Percentiles rank a stretch among this genome's conserved stretches.
Evolutionary conservation across 2,797 vertebrate species (phyloP).

Genomic region (Poecilia gillii): DNA sequence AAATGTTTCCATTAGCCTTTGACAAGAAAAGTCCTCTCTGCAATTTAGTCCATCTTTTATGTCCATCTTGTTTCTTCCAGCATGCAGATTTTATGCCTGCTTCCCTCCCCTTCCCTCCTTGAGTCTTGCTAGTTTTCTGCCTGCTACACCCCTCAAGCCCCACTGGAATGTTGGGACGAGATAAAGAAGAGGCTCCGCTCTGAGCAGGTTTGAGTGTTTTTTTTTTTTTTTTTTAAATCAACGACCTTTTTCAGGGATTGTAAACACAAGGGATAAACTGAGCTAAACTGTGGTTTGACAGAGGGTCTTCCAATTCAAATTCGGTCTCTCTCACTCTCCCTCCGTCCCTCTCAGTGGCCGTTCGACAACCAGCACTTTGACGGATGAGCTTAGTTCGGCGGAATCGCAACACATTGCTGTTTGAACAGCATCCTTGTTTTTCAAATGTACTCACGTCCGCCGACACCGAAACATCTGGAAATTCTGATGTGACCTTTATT

Average conservation of each 20-base stretch:
- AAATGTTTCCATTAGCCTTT: slow-evolving; percentile 87
- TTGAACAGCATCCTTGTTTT: slow-evolving; percentile 73
- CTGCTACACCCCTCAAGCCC: slow-evolving; percentile 75
- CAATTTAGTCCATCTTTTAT: slow-evolving; percentile 86
- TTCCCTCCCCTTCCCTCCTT: slow-evolving; percentile 64
- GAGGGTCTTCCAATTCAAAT: slow-evolving; percentile 73
- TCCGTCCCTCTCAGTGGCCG: slow-evolving; percentile 44
- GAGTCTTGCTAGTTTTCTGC: slow-evolving; percentile 65
- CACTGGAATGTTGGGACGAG: slow-evolving; percentile 76
- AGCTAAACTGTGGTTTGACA: slow-evolving; percentile 70
- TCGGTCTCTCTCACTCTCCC: slow-evolving; percentile 34
- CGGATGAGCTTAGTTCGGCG: slow-evolving; percentile 69
- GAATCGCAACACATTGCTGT: slow-evolving; percentile 65
- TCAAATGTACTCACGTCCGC: slow-evolving; percentile 65
- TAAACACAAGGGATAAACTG: slow-evolving; percentile 78
- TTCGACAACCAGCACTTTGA: slow-evolving; percentile 70
- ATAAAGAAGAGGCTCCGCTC: slow-evolving; percentile 78
- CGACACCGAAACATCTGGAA: slow-evolving; percentile 81
- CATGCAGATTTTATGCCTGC: slow-evolving; percentile 83
- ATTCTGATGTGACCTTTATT: slow-evolving; percentile 84
- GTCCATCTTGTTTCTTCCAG: slow-evolving; percentile 87
- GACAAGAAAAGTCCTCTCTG: slow-evolving; percentile 85
- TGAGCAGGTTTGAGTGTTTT: slow-evolving; percentile 78
- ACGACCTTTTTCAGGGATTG: slow-evolving; percentile 78
- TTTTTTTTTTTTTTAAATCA: slow-evolving; percentile 67